These are phyloP conservation scores for Leptopilina boulardi DNA, from an alignment of 1,140 invertebrate genomes.

Conservation along the genomic window DNA sequence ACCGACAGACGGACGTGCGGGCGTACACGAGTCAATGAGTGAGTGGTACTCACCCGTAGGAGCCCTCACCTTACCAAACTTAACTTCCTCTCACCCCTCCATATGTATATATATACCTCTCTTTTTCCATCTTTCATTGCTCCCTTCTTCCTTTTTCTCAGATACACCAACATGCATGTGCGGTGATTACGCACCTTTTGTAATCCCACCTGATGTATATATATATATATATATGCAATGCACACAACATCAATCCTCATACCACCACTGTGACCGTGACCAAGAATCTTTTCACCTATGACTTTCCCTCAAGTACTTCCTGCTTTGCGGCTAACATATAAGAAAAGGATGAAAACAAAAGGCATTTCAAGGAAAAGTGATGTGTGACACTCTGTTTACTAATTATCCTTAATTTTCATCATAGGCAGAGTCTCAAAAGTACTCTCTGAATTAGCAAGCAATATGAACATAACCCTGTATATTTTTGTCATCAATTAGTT, in stretches of 20 bases:
- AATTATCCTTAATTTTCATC: too few species aligned
- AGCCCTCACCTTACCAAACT: conserved; percentile 65
- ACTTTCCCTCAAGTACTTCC: conserved; percentile 33
- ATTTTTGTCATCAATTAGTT: too few species aligned
- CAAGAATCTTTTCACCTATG: conserved; percentile 33
- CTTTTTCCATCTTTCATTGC: conserved; percentile 50
- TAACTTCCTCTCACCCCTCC: conserved; percentile 53
- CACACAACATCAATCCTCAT: neutral
- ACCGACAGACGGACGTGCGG: conserved; percentile 59
- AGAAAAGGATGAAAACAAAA: neutral
- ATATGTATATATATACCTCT: conserved; percentile 40
- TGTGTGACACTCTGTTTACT: neutral
- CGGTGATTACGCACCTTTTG: conserved; percentile 47
- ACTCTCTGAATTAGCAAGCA: too few species aligned
- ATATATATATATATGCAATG: too few species aligned
- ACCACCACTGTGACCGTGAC: conserved; percentile 9
- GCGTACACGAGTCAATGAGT: conserved; percentile 69
- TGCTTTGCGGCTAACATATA: neutral
- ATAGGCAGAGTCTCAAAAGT: too few species aligned
- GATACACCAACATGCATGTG: conserved; percentile 52
- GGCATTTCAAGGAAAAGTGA: neutral
- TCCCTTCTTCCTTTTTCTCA: conserved; percentile 60
- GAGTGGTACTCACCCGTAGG: conserved; percentile 64
- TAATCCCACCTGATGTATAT: conserved; percentile 28
- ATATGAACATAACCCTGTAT: too few species aligned